Base-by-base conservation (phyloP, 2,888 invertebrate species). In the Ormyrus labotus region DNA sequence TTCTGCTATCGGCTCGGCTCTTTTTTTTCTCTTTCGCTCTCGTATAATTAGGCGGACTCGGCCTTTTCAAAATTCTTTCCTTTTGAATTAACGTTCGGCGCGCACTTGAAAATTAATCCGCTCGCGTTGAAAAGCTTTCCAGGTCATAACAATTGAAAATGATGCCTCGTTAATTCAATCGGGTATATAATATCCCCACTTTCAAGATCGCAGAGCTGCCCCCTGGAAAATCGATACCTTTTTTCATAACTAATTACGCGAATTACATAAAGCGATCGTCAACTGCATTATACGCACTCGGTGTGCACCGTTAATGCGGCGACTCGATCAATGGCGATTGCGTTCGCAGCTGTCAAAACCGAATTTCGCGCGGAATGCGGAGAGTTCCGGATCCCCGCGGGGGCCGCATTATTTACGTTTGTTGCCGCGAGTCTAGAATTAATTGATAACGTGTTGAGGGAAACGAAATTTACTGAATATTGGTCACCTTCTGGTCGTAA, bases 241-340 rank as follows among this genome's bases (percentile, higher is more conserved):
- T 74, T 65, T 50, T 19, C 48, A 65, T 51, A 50, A 45, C 51
- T 50, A 65, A 67, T 67, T 67, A 48, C 47, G 11, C 34, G 58
- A 57, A 67, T 72, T 19, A 57, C 58, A 45, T 60, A 63, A 63
- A 72, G 11, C 34, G 53, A 55, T 45, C 55, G 55, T 64, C 53
- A 45, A 34, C 55, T 53, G 7, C 45, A 72, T 61, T 50, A 60
- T 71, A 34, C 2, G 19, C 4, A 6, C 50, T 19, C 6, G 6
- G 19, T 6, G 50, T 34, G 6, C 11, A 34, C 2, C 13, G 8
- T 53, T 10, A 9, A 19, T 53, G 4, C 11, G 19, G 1, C 6
- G n/a, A 11, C 11, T 63, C 6, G n/a, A 11, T 11, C 11, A 63
- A 63, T 63, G 47, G 47, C 47, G n/a, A 47, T 47, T 45, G 11